Percentiles rank a stretch among this genome's conserved stretches.
phyloP scores from a whole-genome alignment of 2,797 vertebrate species.

The Rhinoraja longicauda region DNA sequence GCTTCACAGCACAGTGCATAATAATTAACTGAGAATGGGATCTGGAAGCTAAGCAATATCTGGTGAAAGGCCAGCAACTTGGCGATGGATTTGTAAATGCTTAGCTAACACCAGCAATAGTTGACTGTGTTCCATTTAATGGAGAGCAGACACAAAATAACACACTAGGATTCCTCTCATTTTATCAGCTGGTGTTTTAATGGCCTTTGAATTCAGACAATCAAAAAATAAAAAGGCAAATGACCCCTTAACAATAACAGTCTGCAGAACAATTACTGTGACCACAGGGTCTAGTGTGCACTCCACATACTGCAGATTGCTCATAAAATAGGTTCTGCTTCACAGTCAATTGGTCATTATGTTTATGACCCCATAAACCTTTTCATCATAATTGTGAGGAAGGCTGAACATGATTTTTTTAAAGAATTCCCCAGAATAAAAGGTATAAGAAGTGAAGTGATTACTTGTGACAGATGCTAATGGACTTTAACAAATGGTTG shows the following conservation, averaged over 20 bases:
- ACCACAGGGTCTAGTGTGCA: slow-evolving; percentile 25
- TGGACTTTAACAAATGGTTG: slow-evolving; percentile 5
- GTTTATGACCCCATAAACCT: slow-evolving; percentile 64
- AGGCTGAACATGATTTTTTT: slow-evolving; percentile 11
- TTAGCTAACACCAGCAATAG: background rate
- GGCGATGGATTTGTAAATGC: background rate
- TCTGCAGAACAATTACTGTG: slow-evolving; percentile 30
- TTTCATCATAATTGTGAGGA: slow-evolving; percentile 57
- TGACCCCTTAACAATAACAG: slow-evolving; percentile 37
- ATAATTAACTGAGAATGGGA: background rate
- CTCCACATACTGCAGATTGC: slow-evolving; percentile 19
- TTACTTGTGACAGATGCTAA: slow-evolving; percentile 27
- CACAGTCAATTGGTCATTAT: slow-evolving; percentile 56
- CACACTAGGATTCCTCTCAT: slow-evolving; percentile 7
- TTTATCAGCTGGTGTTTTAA: slow-evolving; percentile 34
- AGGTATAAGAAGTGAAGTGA: slow-evolving; percentile 21
- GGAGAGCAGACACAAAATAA: background rate
- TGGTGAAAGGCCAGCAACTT: background rate
- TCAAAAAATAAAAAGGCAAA: slow-evolving; percentile 33
- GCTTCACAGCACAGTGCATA: background rate
- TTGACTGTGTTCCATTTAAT: background rate
- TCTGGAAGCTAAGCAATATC: background rate
- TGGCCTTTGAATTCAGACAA: slow-evolving; percentile 37
- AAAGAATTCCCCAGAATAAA: slow-evolving; percentile 10
- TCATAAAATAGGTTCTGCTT: slow-evolving; percentile 28